phyloP scores from a whole-genome alignment of 1,140 invertebrate species.

The Hycleus phaleratus region DNA sequence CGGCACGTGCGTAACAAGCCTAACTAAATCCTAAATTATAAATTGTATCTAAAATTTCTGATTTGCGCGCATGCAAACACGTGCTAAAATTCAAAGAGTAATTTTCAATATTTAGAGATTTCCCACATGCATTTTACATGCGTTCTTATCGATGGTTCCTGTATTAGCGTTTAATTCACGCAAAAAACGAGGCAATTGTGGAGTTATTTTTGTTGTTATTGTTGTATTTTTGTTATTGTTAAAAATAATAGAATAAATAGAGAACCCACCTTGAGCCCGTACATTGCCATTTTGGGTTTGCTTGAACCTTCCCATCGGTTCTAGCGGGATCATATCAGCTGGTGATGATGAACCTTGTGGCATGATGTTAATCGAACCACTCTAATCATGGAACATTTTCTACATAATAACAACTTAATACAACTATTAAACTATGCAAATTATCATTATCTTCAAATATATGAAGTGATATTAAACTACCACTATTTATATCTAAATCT shows the following conservation, averaged over 20 bases:
- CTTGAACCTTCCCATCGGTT: slow-evolving; percentile 37
- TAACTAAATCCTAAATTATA: no score
- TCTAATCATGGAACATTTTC: slow-evolving; percentile 11
- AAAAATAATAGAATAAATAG: not conserved
- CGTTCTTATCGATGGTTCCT: no score
- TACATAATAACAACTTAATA: slow-evolving; percentile 9
- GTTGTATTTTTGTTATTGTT: not conserved
- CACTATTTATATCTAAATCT: not conserved
- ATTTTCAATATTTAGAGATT: no score
- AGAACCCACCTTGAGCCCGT: slow-evolving; percentile 31
- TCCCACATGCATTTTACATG: no score
- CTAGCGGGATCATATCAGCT: slow-evolving; percentile 33
- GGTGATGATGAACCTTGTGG: slow-evolving; percentile 20
- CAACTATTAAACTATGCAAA: slow-evolving; percentile 13
- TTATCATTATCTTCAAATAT: slow-evolving; percentile 5
- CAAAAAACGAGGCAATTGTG: slow-evolving; percentile 14
- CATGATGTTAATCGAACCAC: slow-evolving; percentile 16
- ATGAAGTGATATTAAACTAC: slow-evolving; percentile 5
- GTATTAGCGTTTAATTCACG: no score
- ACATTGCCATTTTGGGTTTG: slow-evolving; percentile 37
- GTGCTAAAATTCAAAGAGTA: not conserved
- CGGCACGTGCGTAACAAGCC: not conserved
- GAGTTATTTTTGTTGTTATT: not conserved
- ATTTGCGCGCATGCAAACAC: slow-evolving; percentile 10
- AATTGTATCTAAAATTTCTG: no score